Percentiles rank a stretch among this genome's conserved stretches.
phyloP scores from a whole-genome alignment of 1,140 invertebrate genomes.

The Pemphigus obesinymphae region DNA sequence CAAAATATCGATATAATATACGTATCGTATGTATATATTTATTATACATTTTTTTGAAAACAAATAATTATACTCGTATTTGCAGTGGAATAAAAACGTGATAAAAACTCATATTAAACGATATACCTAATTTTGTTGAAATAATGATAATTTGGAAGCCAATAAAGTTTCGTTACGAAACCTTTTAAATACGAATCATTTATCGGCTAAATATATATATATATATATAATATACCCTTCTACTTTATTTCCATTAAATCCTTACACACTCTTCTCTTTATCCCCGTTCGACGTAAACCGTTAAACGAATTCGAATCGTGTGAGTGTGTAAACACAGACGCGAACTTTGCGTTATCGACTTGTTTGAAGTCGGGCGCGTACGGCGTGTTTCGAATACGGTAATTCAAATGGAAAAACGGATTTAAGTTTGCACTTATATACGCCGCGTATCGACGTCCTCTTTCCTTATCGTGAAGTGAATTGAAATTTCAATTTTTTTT shows the following conservation, averaged over 20 bases:
- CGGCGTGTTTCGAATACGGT: not conserved
- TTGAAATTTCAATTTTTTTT: not conserved
- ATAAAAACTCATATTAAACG: not conserved
- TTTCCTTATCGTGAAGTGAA: not conserved
- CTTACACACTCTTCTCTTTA: too few relatives aligned
- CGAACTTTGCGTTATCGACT: not conserved
- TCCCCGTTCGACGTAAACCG: not conserved
- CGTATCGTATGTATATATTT: too few relatives aligned
- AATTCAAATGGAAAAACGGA: not conserved
- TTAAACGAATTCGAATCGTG: not conserved
- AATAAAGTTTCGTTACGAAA: not conserved
- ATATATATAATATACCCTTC: too few relatives aligned
- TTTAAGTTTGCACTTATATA: not conserved
- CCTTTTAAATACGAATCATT: conserved; percentile 1
- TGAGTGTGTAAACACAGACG: not conserved
- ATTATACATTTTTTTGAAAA: too few relatives aligned
- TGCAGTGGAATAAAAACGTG: not conserved
- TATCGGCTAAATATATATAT: too few relatives aligned
- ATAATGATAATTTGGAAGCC: not conserved
- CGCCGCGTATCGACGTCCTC: not conserved
- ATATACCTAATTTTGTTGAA: not conserved
- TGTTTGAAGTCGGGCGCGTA: not conserved
- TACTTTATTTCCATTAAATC: too few relatives aligned
- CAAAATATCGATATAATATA: too few relatives aligned
- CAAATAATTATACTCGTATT: too few relatives aligned